Evolutionary conservation across 2,888 invertebrate genomes (phyloP), one percentile per base, ranked within the genome.

Genomic region (Drosophila vallismaia): DNA sequence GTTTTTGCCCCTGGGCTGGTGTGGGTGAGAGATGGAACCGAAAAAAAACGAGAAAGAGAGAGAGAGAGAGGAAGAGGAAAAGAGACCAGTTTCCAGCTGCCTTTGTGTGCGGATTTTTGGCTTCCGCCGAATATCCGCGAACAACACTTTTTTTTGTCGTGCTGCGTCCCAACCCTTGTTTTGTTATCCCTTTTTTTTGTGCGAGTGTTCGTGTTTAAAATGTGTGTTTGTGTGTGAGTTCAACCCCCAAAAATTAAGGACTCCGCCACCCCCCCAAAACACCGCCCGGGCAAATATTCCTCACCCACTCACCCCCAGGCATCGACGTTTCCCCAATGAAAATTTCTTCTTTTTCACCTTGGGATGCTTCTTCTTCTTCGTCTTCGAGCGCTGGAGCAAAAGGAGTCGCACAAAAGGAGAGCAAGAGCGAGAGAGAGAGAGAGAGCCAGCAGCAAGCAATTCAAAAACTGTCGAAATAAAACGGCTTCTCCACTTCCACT

Each of bases 391-490:
- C 42, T 42, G 28, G 10, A 10, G 19, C 63, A 71, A 55, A 29
- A 68, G 69, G 50, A 58, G 74, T 44, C 76, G 81, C 71, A 76
- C 80, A 80, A 74, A 78, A 71, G 71, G 76, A 73, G 76, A 76
- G 63, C 73, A 58, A 66, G 62, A 45, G 44, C 45, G 12, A 50
- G 44, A 52, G 55, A 24, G 36, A 45, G 38, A 31, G 60, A 52
- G 28, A 19, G 45, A 45, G 36, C 36, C 12, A 48, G 56, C 48
- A 55, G 53, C 19, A 56, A 50, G 81, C 60, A 72, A 74, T 86
- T 82, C 82, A 84, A 84, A 81, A 87, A 82, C 82, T 82, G 82
- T 85, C 87, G 85, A 82, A 82, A 82, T 85, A 71, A 82, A 87
- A 87, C 82, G 82, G 71, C 81, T 86, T 68, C 86, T 81, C 77